Evolutionary conservation across 2,797 vertebrate species (phyloP).

Genomic region (Morus bassanus): DNA sequence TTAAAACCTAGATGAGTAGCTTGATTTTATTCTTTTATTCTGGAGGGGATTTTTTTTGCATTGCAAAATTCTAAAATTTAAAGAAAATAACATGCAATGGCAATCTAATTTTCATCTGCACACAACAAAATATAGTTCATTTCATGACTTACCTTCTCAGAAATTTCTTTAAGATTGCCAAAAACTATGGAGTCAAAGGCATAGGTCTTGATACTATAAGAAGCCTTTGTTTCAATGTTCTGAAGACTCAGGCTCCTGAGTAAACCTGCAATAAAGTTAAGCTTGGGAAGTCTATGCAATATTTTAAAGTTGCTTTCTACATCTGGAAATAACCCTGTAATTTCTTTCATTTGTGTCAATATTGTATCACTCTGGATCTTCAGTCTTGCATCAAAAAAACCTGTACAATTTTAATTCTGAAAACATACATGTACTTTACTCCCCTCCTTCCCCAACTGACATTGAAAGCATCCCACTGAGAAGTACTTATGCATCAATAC

Average conservation of each 20-base stretch:
- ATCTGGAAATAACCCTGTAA: background rate
- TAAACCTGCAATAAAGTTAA: background rate
- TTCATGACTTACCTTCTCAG: background rate
- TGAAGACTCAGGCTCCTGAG: background rate
- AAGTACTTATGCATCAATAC: background rate
- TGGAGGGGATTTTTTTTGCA: no score
- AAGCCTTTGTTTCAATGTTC: background rate
- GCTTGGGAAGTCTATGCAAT: background rate
- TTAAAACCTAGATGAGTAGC: background rate
- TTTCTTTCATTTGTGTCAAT: background rate
- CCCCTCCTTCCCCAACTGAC: background rate
- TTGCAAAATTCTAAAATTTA: background rate
- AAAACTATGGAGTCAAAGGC: background rate
- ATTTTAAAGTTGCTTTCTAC: background rate
- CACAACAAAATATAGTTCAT: background rate
- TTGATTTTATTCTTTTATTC: background rate
- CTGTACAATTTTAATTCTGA: background rate
- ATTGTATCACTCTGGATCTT: background rate
- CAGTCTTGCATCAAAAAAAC: no score
- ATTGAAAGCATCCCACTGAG: background rate
- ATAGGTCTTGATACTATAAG: background rate
- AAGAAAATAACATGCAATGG: background rate
- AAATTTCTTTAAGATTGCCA: background rate
- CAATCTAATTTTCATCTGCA: background rate
- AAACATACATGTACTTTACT: background rate